A percentile compares a stretch with the other conserved stretches of the same genome.
Conservation (phyloP, 2,888 invertebrate genomes). For the Hymenopus coronatus region DNA sequence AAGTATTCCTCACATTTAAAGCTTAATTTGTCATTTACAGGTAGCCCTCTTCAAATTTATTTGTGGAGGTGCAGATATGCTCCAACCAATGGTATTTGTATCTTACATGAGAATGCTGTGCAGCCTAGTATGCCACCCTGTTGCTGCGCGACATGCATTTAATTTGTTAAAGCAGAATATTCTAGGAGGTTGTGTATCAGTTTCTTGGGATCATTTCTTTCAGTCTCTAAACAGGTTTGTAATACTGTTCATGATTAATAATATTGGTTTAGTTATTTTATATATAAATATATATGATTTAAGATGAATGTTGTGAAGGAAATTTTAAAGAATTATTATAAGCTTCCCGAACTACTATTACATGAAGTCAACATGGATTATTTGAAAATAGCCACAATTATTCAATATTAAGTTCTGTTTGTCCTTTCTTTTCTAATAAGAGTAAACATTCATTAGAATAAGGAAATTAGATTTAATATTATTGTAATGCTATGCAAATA, state of each 20-base stretch:
- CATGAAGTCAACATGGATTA: too few species aligned
- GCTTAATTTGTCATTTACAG: slow-evolving; percentile 44
- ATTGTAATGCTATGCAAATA: not conserved
- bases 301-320: too few species aligned
- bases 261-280: too few species aligned
- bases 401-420: too few species aligned
- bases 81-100: slow-evolving; percentile 79
- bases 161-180: slow-evolving; percentile 71
- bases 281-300: too few species aligned
- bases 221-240: slow-evolving; percentile 58
- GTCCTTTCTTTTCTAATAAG: too few species aligned
- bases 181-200: slow-evolving; percentile 50
- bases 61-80: slow-evolving; percentile 78
- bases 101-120: slow-evolving; percentile 85
- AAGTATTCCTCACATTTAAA: not conserved
- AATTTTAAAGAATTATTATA: too few species aligned
- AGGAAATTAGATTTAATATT: not conserved
- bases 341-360: too few species aligned
- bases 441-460: too few species aligned
- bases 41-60: slow-evolving; percentile 89
- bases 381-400: too few species aligned
- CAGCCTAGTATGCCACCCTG: slow-evolving; percentile 71
- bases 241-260: too few species aligned
- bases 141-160: slow-evolving; percentile 76
- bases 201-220: slow-evolving; percentile 86